Evolutionary conservation across 2,113 vertebrate genomes (phyloP).

Genomic region (Cebus imitator): DNA sequence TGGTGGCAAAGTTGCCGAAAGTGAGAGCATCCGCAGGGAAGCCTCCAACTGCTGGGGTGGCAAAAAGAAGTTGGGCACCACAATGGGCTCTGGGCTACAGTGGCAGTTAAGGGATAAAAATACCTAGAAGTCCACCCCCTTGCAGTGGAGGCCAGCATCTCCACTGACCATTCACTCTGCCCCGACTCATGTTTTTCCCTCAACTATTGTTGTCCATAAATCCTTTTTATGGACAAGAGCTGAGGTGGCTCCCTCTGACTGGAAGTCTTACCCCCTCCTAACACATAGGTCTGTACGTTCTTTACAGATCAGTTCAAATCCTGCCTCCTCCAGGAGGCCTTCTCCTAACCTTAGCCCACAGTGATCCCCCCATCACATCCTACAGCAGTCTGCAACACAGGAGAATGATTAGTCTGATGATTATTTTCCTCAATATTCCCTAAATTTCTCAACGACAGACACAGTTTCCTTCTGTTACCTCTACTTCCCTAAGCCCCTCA

Average conservation of each 20-base stretch:
- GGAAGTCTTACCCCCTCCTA: background rate
- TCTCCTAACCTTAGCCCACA: background rate
- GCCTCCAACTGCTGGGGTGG: conserved; percentile 92
- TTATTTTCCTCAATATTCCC: background rate
- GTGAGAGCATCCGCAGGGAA: conserved; percentile 90
- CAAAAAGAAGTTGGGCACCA: conserved; percentile 96
- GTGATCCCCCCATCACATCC: background rate
- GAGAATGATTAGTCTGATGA: background rate
- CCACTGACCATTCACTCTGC: background rate
- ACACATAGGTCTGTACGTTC: background rate
- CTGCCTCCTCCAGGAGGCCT: background rate
- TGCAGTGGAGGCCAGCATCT: background rate
- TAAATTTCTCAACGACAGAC: background rate
- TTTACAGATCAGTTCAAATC: background rate
- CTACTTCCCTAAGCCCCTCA: background rate
- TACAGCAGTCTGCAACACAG: background rate
- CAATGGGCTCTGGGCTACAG: conserved; percentile 83
- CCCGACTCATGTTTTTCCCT: background rate
- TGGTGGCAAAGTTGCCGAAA: conserved; percentile 83
- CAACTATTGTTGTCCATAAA: background rate
- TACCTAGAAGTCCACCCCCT: background rate
- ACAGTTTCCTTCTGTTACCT: background rate
- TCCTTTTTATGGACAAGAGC: background rate
- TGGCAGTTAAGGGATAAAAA: conserved; percentile 81
- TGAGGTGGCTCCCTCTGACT: background rate